Evolutionary conservation across 2,888 invertebrate species (phyloP), one percentile per base, ranked within the genome.

Genomic region (Branchipolynoe longqiensis): DNA sequence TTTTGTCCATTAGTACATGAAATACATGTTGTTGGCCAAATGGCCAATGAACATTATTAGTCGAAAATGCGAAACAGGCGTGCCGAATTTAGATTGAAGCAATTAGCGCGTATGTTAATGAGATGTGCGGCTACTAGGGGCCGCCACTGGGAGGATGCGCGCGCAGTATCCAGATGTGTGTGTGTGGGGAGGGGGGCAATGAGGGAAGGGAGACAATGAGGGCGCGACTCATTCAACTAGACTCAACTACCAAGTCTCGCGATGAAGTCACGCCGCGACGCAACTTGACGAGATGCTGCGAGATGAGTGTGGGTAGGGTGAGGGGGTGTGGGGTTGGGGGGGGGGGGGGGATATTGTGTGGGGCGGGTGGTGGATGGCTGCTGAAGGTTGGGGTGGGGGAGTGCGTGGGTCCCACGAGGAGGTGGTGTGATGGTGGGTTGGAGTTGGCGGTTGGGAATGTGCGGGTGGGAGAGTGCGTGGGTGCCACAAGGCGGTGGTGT

Each of bases 221-320:
- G 3, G n/a, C 2, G 36, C 33, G 69, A 33, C 69, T 69, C 69
- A 38, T 69, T 69, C 69, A 18, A 38, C 36, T 69, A n/a, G 36
- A 69, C 69, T 69, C 69, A 33, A 38, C n/a, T 33, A 33, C 36
- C 69, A 14, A 69, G 69, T 69, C 69, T 69, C 69, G 69, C 69
- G 69, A 69, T 69, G 38, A 69, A 69, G 69, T 69, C 69, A 69
- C 69, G 69, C 69, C 36, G 69, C 38, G 69, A 33, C 8, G 69
- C 33, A 38, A 69, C 36, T 69, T n/a, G 36, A 33, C 38, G 69
- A 69, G 69, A 69, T 18, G 25, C 56, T 56, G 62, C 18, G 69
- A 69, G 69, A 69, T 38, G 69, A 69, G 33, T 69, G 1, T 33
- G 33, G 36, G 69, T 31, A 4, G 36, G 38, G 33, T 69, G 69